Conservation (phyloP, 2,113 vertebrate genomes). For the Mugil cephalus region DNA sequence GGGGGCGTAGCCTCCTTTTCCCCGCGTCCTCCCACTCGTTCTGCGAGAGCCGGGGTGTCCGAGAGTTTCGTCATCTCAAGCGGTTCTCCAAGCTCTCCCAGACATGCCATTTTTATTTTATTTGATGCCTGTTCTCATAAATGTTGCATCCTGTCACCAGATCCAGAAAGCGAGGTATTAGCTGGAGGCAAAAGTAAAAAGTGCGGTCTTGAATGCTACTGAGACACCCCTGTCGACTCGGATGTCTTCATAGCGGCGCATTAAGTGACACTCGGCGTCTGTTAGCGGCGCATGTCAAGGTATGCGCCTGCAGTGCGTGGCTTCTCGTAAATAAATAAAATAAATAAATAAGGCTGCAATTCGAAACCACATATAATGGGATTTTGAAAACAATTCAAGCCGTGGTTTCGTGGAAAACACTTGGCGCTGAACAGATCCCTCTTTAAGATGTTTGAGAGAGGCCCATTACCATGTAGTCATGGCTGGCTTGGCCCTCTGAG, state of each 20-base stretch:
- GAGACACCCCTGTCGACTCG: constrained; percentile 24
- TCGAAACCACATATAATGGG: constrained; percentile 37
- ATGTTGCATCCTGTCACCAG: constrained; percentile 60
- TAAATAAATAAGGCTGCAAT: too few relatives aligned
- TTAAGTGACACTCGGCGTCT: neutral
- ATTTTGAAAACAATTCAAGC: constrained; percentile 63
- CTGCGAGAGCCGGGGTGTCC: constrained; percentile 36
- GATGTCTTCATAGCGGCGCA: constrained; percentile 49
- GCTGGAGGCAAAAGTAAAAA: constrained; percentile 52
- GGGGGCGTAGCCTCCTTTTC: constrained; percentile 9
- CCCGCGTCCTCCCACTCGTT: constrained; percentile 7
- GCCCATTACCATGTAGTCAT: constrained; percentile 72
- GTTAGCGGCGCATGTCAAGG: neutral
- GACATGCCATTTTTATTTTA: constrained; percentile 60
- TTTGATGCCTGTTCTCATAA: constrained; percentile 66
- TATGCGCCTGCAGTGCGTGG: neutral
- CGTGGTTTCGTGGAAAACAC: constrained; percentile 54
- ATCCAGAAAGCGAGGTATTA: constrained; percentile 44
- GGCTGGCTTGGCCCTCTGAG: constrained; percentile 71
- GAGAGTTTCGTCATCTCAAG: constrained; percentile 63
- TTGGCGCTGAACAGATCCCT: constrained; percentile 69
- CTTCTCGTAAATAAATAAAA: neutral
- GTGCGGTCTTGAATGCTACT: constrained; percentile 39
- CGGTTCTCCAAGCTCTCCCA: constrained; percentile 35
- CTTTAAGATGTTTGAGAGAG: constrained; percentile 68